Evolutionary conservation across 2,113 vertebrate species (phyloP).

Genomic region (Baryphthengus martii): DNA sequence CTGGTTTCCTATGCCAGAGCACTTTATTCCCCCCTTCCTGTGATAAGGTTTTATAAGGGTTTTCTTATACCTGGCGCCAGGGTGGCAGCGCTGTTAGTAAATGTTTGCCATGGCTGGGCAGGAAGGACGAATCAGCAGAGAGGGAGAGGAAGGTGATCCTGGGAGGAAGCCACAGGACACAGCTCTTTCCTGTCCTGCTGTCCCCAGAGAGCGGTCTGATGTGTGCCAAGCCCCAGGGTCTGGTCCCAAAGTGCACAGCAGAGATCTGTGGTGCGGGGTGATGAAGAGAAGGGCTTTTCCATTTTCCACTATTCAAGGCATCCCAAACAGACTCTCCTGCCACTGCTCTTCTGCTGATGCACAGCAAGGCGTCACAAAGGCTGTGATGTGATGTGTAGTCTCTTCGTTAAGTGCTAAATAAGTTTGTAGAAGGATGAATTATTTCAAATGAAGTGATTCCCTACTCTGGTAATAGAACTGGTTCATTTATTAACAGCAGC

Average conservation of each 20-base stretch:
- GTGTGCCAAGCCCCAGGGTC: rapidly evolving
- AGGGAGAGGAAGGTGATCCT: background rate
- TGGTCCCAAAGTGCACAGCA: rapidly evolving
- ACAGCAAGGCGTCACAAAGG: rapidly evolving
- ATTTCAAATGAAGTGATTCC: background rate
- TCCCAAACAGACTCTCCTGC: background rate
- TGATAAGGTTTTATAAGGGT: background rate
- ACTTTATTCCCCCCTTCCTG: background rate
- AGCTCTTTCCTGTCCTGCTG: background rate
- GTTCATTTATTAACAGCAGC: background rate
- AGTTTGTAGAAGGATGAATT: background rate
- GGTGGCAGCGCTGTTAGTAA: rapidly evolving
- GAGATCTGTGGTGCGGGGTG: rapidly evolving
- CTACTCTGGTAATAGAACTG: background rate
- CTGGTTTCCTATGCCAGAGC: background rate
- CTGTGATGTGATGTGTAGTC: background rate
- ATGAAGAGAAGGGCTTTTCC: background rate
- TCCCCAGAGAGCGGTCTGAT: rapidly evolving
- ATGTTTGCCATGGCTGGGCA: background rate
- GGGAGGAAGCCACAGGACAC: rapidly evolving
- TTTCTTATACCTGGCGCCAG: background rate
- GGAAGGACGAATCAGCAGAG: background rate
- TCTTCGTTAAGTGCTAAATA: background rate
- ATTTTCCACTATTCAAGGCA: rapidly evolving
- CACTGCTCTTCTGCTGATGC: background rate